Evolutionary conservation across 2,797 vertebrate species (phyloP).

Genomic region (Falco cherrug): DNA sequence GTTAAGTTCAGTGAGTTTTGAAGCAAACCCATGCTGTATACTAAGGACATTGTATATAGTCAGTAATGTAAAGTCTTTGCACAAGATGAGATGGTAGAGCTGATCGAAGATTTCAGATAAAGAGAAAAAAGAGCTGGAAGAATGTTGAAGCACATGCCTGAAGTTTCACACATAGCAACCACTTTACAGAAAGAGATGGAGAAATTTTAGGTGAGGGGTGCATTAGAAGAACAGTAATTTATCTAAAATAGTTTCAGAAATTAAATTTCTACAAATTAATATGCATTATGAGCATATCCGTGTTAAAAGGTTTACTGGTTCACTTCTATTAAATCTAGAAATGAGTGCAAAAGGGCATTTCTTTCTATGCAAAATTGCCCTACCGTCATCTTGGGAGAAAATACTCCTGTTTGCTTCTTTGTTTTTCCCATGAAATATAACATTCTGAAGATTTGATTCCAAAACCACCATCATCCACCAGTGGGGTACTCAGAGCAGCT

Average conservation of each 20-base stretch:
- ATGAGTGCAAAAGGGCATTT: neutral
- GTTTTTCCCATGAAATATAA: neutral
- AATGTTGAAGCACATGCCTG: neutral
- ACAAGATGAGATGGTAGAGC: neutral
- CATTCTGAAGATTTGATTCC: neutral
- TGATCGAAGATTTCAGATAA: neutral
- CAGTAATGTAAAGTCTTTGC: neutral
- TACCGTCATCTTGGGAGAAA: neutral
- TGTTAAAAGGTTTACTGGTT: neutral
- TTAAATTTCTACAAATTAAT: neutral
- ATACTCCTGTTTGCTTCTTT: neutral
- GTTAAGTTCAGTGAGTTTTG: neutral
- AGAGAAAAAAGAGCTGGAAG: neutral
- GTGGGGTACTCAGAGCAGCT: neutral
- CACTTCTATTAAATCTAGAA: neutral
- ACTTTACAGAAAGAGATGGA: neutral
- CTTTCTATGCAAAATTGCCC: neutral
- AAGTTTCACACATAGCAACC: neutral
- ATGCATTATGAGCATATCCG: neutral
- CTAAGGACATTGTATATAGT: neutral
- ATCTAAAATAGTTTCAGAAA: neutral
- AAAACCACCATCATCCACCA: accelerated
- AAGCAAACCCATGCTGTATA: neutral
- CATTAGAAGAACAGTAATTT: neutral
- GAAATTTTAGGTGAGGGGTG: neutral